Evolutionary conservation across 2,113 vertebrate genomes (phyloP), one percentile per base, ranked within the genome.

Genomic region (Aldabrachelys gigantea): DNA sequence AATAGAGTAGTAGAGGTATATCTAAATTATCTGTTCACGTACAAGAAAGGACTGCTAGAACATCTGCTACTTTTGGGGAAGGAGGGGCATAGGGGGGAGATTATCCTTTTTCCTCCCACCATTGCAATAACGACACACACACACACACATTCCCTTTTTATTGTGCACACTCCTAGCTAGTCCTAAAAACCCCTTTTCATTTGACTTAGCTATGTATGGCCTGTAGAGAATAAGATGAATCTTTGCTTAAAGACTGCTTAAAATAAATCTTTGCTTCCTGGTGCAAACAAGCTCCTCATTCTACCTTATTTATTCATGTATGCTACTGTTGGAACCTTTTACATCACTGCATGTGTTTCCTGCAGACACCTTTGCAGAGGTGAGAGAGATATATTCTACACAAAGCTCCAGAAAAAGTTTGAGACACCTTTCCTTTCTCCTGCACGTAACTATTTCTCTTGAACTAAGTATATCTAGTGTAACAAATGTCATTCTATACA

Each of bases 21-120:
- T 27, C 24, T 27, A 57, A 57, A 57, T 24, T 27, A 57, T 57
- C 56, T 11, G 25, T 11, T 25, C 56, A 57, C 56, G 27, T 22
- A 24, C 24, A 57, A 57, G 10, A 56, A 57, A 57, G 56, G 56
- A 25, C 56, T 5, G 25, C 25, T 57, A 57, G 25, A 57, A 27
- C 25, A 57, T 57, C 4, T 5, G 25, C 10, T 27, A 57, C 56
- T 57, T 57, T 10, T 4, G 10, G 24, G 56, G 44, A 44, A 44
- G 56, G 3, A 1, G 53, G 8, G 54, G 47, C 8, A 8, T 2
- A 2, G 8, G 54, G 10, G 10, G 4, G 25, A 5, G 56, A 17
- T 27, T 56, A 56, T 24, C 22, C 54, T 56, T 56, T 57, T 27
- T 57, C 56, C 56, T 24, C 56, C 24, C 7, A 57, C 24, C 56